Conservation (phyloP, 2,113 vertebrate species). For the Trichomycterus rosablanca region DNA sequence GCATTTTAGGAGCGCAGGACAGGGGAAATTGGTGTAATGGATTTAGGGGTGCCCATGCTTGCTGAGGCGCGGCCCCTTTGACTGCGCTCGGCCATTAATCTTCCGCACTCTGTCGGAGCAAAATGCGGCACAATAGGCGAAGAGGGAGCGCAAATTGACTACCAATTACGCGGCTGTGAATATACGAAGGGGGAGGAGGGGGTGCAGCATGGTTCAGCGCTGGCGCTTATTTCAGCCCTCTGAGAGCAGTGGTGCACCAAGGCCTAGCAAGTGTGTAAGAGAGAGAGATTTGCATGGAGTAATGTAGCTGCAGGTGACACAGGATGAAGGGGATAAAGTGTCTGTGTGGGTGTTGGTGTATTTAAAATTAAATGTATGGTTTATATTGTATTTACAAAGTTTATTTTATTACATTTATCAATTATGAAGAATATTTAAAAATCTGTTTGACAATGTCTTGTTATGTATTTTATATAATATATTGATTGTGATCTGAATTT, state of each 20-base stretch:
- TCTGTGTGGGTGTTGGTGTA: constrained; percentile 10
- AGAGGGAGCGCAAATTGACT: constrained; percentile 80
- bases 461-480: too few relatives aligned
- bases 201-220: constrained; percentile 68
- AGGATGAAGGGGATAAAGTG: constrained; percentile 18
- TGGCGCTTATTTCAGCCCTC: constrained; percentile 75
- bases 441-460: too few relatives aligned
- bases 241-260: constrained; percentile 50
- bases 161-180: constrained; percentile 82
- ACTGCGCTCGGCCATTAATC: constrained; percentile 77
- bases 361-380: constrained; percentile 12
- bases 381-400: too few relatives aligned
- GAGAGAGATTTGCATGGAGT: constrained; percentile 52
- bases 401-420: too few relatives aligned
- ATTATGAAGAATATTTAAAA: too few relatives aligned
- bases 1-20: constrained; percentile 58
- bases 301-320: constrained; percentile 42
- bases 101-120: constrained; percentile 81
- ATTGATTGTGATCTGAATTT: too few relatives aligned
- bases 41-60: constrained; percentile 77
- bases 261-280: constrained; percentile 49
- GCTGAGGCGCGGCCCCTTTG: constrained; percentile 71
- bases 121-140: constrained; percentile 77
- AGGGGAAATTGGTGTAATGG: constrained; percentile 81
- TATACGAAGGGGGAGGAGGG: constrained; percentile 66